phyloP scores from a whole-genome alignment of 2,888 invertebrate genomes.

The Pyralis farinalis region DNA sequence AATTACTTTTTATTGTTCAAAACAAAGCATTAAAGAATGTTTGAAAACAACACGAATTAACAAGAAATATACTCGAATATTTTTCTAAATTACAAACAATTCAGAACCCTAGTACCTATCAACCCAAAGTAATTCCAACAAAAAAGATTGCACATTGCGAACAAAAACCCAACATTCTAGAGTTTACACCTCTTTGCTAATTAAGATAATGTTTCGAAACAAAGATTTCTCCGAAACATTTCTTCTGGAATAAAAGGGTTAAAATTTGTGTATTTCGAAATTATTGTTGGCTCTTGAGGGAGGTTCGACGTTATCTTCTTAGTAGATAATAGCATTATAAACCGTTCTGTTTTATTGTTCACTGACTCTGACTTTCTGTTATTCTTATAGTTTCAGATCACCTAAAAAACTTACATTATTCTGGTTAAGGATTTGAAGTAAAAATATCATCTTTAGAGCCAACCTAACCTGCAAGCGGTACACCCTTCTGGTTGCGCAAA shows the following conservation, averaged over 20 bases:
- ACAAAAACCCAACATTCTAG: constrained; percentile 17
- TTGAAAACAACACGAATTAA: no score
- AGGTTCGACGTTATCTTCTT: constrained; percentile 21
- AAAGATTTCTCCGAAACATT: constrained; percentile 36
- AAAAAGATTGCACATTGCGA: constrained; percentile 10
- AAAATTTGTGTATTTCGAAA: constrained; percentile 31
- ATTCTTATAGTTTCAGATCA: no score
- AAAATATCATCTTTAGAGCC: no score
- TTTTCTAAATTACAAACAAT: background rate
- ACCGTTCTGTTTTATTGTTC: constrained; percentile 17
- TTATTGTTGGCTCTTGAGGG: constrained; percentile 16
- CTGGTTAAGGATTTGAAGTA: no score
- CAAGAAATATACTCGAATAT: no score
- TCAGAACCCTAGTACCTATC: background rate
- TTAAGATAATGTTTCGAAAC: constrained; percentile 46
- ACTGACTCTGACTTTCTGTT: constrained; percentile 1
- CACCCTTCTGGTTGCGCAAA: no score
- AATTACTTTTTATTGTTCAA: no score
- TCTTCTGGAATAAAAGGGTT: constrained; percentile 38
- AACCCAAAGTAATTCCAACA: background rate
- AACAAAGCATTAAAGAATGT: no score
- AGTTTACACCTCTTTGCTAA: constrained; percentile 48
- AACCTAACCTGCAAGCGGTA: no score
- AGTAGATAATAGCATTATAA: constrained; percentile 15
- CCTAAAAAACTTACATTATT: no score